phyloP scores from a whole-genome alignment of 1,140 invertebrate genomes.

The Drosophila equinoxialis region DNA sequence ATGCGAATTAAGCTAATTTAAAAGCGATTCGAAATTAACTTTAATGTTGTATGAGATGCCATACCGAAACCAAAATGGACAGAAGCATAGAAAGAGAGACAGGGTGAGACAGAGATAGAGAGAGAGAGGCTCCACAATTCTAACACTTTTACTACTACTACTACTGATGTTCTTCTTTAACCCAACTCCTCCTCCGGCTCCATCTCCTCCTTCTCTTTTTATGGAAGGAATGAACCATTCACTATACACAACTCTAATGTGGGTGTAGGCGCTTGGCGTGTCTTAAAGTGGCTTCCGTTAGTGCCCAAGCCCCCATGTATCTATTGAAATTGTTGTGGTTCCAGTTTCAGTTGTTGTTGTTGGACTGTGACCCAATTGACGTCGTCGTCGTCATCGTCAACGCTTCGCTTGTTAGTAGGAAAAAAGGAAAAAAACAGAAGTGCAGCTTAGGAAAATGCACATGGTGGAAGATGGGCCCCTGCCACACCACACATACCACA shows the following conservation, averaged over 20 bases:
- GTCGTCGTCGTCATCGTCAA: slow-evolving; percentile 59
- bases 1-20: slow-evolving; percentile 83
- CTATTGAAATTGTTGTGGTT: slow-evolving; percentile 75
- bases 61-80: slow-evolving; percentile 21
- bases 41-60: slow-evolving; percentile 67
- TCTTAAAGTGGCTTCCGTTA: slow-evolving; percentile 76
- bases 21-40: slow-evolving; percentile 82
- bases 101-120: background rate
- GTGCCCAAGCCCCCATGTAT: slow-evolving; percentile 51
- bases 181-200: slow-evolving; percentile 8
- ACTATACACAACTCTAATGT: slow-evolving; percentile 5
- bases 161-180: slow-evolving; percentile 4
- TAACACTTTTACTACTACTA: slow-evolving; percentile 43
- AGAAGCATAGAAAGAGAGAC: slow-evolving; percentile 22
- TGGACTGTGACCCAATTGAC: slow-evolving; percentile 73
- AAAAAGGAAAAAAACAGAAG: slow-evolving; percentile 39
- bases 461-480: slow-evolving; percentile 49
- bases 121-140: slow-evolving; percentile 26
- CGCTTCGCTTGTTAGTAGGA: slow-evolving; percentile 58
- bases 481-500: slow-evolving; percentile 29
- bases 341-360: slow-evolving; percentile 45
- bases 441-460: slow-evolving; percentile 57
- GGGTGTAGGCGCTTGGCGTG: slow-evolving; percentile 62
- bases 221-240: background rate
- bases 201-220: background rate